Evolutionary conservation across 2,113 vertebrate genomes (phyloP).

Genomic region (Sula dactylatra): DNA sequence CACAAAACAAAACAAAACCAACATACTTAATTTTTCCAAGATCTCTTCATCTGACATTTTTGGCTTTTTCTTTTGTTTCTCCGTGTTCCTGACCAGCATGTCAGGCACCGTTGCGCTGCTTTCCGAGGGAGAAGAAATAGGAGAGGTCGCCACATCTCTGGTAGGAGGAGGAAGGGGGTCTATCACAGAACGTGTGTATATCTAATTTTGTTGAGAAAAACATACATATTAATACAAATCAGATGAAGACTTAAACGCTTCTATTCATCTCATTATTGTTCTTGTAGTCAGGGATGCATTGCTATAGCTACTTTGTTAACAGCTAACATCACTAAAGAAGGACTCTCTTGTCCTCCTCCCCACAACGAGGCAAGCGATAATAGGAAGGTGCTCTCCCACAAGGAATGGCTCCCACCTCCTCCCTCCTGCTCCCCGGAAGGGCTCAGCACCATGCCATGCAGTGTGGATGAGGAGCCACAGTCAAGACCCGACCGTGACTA

Average conservation of each 20-base stretch:
- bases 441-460: background rate
- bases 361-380: background rate
- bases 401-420: background rate
- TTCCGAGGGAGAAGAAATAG: slow-evolving; percentile 79
- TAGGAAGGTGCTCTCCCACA: background rate
- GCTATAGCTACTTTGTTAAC: background rate
- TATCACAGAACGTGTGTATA: slow-evolving; percentile 95
- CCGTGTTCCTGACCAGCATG: slow-evolving; percentile 77
- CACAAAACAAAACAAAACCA: too few relatives aligned
- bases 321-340: background rate
- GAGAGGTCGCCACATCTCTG: slow-evolving; percentile 90
- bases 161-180: slow-evolving; percentile 87
- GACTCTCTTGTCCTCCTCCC: background rate
- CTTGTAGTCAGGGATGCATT: background rate
- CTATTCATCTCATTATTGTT: background rate
- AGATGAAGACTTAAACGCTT: background rate
- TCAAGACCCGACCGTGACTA: rapidly evolving
- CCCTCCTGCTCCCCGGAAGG: background rate
- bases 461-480: background rate
- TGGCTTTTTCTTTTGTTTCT: slow-evolving; percentile 93
- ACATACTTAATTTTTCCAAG: slow-evolving; percentile 93
- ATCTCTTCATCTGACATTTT: slow-evolving; percentile 99
- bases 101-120: slow-evolving; percentile 71
- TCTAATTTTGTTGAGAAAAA: slow-evolving; percentile 72
- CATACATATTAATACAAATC: background rate